Evolutionary conservation across 2,113 vertebrate genomes (phyloP).

Genomic region (Arothron firmamentum): DNA sequence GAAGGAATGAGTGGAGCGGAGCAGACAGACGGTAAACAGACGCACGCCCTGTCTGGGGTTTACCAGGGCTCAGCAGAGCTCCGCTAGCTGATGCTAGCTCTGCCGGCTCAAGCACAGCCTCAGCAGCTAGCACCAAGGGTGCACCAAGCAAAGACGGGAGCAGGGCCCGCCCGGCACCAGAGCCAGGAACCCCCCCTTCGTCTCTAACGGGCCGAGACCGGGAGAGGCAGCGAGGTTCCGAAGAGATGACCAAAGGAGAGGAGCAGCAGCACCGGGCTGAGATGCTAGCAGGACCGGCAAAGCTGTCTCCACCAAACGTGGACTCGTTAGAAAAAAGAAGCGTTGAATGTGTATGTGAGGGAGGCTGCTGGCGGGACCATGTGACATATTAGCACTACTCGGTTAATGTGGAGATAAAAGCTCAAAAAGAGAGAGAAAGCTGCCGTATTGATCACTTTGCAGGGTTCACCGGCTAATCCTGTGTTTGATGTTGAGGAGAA

Average conservation of each 20-base stretch:
- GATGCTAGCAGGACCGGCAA: no score
- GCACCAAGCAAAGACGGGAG: slow-evolving; percentile 15
- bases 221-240: background rate
- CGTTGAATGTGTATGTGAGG: background rate
- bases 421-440: no score
- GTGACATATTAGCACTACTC: no score
- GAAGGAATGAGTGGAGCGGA: slow-evolving; percentile 28
- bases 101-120: slow-evolving; percentile 36
- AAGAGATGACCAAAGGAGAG: background rate
- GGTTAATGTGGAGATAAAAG: no score
- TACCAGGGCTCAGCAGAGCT: slow-evolving; percentile 46
- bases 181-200: background rate
- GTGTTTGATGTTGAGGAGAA: no score
- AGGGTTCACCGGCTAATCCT: no score
- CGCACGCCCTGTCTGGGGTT: slow-evolving; percentile 61
- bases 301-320: no score
- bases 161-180: slow-evolving; percentile 15
- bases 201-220: background rate
- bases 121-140: slow-evolving; percentile 18
- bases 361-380: no score
- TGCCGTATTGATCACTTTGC: no score
- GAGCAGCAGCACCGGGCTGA: background rate
- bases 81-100: slow-evolving; percentile 45
- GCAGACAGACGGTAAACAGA: slow-evolving; percentile 65
- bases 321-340: background rate